These are phyloP conservation scores for Lycopodina hypogea DNA, from an alignment of 37 sponge, comb jelly and placozoan species.

Conservation along the genomic window DNA sequence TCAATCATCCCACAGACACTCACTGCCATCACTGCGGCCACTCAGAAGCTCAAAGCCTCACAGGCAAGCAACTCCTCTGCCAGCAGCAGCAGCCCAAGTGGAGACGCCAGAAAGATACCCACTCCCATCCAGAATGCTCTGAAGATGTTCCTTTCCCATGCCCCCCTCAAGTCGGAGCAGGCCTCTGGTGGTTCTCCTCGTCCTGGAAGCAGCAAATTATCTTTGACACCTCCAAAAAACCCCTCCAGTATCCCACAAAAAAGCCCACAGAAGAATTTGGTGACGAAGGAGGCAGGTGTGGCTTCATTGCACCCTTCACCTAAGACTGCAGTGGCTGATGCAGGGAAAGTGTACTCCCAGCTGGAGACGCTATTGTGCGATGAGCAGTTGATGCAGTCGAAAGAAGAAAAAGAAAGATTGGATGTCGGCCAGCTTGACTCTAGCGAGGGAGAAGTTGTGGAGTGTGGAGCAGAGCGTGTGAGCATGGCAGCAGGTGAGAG, in stretches of 20 bases:
- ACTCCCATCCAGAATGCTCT: slow-evolving; percentile 47
- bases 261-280: too few relatives aligned
- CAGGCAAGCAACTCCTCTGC: not conserved
- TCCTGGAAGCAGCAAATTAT: not conserved
- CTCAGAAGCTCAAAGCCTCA: not conserved
- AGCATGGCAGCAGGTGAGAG: not conserved
- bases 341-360: not conserved
- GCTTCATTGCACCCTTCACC: too few relatives aligned
- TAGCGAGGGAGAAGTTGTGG: too few relatives aligned
- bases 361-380: slow-evolving; percentile 4
- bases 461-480: not conserved
- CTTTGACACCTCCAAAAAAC: not conserved
- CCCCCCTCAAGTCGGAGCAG: slow-evolving; percentile 6
- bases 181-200: not conserved
- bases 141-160: slow-evolving; percentile 29
- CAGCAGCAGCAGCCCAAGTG: not conserved
- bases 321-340: too few relatives aligned
- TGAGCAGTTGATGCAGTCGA: not conserved
- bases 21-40: slow-evolving; percentile 10
- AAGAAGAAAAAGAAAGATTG: not conserved
- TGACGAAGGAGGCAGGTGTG: too few relatives aligned
- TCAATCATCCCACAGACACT: slow-evolving; percentile 32
- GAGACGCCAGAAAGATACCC: slow-evolving; percentile 3
- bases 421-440: not conserved
- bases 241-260: not conserved